These are phyloP conservation scores for Stegastes partitus DNA, from an alignment of 2,113 vertebrate species.

Conservation along the genomic window DNA sequence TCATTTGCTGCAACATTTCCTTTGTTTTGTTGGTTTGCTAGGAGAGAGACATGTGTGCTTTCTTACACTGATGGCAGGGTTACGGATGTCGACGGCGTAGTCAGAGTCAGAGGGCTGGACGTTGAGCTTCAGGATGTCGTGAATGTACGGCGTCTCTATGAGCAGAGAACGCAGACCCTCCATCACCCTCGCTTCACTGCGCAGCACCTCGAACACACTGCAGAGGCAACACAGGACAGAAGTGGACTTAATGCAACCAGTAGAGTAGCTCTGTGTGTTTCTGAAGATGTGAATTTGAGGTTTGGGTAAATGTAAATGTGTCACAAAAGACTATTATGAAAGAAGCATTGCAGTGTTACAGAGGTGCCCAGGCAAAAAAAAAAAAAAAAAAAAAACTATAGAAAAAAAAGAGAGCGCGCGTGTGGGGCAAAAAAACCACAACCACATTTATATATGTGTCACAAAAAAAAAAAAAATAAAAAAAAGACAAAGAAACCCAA, in stretches of 20 bases:
- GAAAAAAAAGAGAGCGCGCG: too few relatives aligned
- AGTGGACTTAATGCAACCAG: not conserved
- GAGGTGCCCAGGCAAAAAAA: too few relatives aligned
- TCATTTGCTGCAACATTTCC: not conserved
- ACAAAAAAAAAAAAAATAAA: too few relatives aligned
- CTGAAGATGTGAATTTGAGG: not conserved
- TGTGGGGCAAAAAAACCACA: too few relatives aligned
- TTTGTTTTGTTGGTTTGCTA: not conserved
- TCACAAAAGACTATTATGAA: too few relatives aligned
- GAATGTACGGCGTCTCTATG: slow-evolving; percentile 90
- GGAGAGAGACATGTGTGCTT: not conserved
- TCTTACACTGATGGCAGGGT: slow-evolving; percentile 92
- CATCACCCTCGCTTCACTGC: slow-evolving; percentile 95
- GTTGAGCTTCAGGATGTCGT: slow-evolving; percentile 94
- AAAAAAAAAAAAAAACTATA: too few relatives aligned
- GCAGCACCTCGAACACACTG: slow-evolving; percentile 95
- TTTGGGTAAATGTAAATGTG: too few relatives aligned
- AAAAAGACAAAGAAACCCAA: too few relatives aligned
- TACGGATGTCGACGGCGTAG: slow-evolving; percentile 97
- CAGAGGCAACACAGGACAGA: not conserved
- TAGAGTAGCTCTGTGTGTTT: not conserved
- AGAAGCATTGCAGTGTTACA: too few relatives aligned
- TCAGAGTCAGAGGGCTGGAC: slow-evolving; percentile 94
- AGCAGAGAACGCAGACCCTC: slow-evolving; percentile 94
- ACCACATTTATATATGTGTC: too few relatives aligned